Evolutionary conservation across 2,888 invertebrate genomes (phyloP).

Genomic region (Apamea monoglypha): DNA sequence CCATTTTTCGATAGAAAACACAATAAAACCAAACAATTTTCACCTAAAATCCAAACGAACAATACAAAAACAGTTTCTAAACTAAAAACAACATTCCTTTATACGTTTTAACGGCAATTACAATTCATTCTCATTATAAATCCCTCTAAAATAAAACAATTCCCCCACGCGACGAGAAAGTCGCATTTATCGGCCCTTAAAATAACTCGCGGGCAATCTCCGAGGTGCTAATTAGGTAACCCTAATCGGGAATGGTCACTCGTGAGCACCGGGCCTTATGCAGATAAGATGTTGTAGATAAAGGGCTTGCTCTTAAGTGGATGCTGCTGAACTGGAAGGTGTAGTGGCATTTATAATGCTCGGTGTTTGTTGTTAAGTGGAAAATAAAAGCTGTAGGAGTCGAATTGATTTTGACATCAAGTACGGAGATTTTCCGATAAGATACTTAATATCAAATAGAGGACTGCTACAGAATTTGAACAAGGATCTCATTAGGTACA

Average conservation of each 20-base stretch:
- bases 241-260: slow-evolving; percentile 70
- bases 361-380: not conserved
- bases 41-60: not conserved
- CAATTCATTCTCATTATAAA: slow-evolving; percentile 59
- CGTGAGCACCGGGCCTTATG: slow-evolving; percentile 59
- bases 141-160: slow-evolving; percentile 55
- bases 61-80: slow-evolving; percentile 2
- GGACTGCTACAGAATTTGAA: not conserved
- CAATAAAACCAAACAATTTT: not conserved
- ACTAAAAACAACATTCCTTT: slow-evolving; percentile 18
- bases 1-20: not conserved
- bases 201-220: slow-evolving; percentile 61
- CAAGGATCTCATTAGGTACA: not conserved
- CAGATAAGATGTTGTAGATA: slow-evolving; percentile 65
- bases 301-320: slow-evolving; percentile 47
- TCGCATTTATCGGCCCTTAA: slow-evolving; percentile 68
- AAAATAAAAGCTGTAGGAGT: not conserved
- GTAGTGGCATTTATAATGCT: slow-evolving; percentile 11
- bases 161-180: slow-evolving; percentile 53
- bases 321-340: slow-evolving; percentile 21
- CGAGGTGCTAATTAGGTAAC: slow-evolving; percentile 72
- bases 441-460: not conserved
- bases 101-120: slow-evolving; percentile 34
- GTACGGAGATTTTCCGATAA: not conserved
- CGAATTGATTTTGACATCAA: not conserved